A percentile compares a stretch with the other conserved stretches of the same genome.
These are phyloP conservation scores for Macrosoma leucophasiata DNA, from an alignment of 2,888 invertebrate genomes.

Conservation along the genomic window DNA sequence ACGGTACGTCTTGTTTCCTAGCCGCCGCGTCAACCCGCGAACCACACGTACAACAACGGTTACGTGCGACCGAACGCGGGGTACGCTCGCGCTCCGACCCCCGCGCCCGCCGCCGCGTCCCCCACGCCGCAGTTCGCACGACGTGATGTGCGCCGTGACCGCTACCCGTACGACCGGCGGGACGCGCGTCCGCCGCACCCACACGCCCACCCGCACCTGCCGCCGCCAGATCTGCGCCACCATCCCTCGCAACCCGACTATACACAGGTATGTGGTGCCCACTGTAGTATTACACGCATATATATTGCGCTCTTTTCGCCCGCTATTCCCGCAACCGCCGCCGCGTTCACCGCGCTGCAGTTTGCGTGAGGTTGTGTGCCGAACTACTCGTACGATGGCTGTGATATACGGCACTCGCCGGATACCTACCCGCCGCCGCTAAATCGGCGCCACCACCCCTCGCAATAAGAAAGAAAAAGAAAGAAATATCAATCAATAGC, in stretches of 20 bases:
- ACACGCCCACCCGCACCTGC: conserved; percentile 25
- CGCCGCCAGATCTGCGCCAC: conserved; percentile 33
- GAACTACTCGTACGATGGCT: too few species aligned
- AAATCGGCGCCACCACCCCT: too few species aligned
- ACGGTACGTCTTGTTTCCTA: background rate
- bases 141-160: conserved; percentile 46
- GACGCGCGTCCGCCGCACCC: conserved; percentile 30
- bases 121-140: conserved; percentile 16
- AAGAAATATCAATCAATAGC: too few species aligned
- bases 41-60: conserved; percentile 44
- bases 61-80: conserved; percentile 38
- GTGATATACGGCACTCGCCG: too few species aligned
- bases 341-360: too few species aligned
- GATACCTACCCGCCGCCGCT: too few species aligned
- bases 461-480: too few species aligned
- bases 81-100: conserved; percentile 22
- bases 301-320: background rate
- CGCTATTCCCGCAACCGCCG: too few species aligned
- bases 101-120: conserved; percentile 18
- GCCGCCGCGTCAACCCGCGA: conserved; percentile 36
- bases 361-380: too few species aligned
- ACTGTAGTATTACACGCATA: background rate
- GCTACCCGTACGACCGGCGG: conserved; percentile 54
- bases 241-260: conserved; percentile 50
- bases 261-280: conserved; percentile 53